Evolutionary conservation across 2,888 invertebrate species (phyloP), one percentile per base, ranked within the genome.

Genomic region (Cataglyphis cursor): DNA sequence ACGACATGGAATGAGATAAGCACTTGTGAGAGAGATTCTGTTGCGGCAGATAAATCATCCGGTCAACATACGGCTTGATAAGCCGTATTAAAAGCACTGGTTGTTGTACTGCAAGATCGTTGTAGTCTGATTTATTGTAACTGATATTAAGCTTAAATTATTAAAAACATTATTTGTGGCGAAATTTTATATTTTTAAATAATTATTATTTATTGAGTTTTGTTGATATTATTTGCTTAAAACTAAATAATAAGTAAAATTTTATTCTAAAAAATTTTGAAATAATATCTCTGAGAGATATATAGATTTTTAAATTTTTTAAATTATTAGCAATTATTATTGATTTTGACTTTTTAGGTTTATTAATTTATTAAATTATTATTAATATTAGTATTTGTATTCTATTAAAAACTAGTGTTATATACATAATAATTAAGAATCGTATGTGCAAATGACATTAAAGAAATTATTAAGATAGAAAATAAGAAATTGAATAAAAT

Each of bases 11-110:
- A 72, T 59, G 78, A 80, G 78, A 80, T 80, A 72, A 80, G 73
- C 73, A 35, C 35, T 59, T 12, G 44, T 78, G 57, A 70, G 78
- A 78, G 78, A 78, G 57, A 70, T 59, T 80, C 44, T 31, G 57
- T 59, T 59, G 44, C 73, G 44, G 73, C 12, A 72, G 78, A 80
- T 80, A 80, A 80, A 73, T 80, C 59, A 59, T 72, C 35, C 78
- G 74, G 78, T 31, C 59, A 78, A 78, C 44, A 28, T 78, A 41
- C 41, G 15, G 31, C 44, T 80, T 80, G 78, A 80, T 72, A 73
- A 73, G 59, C 59, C 24, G 41, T 18, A 28, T 57, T 70, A 72
- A 41, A 70, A 41, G 41, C 57, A 18, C 57, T 38, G 31, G 10
- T 10, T 54, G 28, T 41, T 18, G 57, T 59, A 38, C 31, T 28